phyloP scores from a whole-genome alignment of 1,140 invertebrate species.

The Procambarus virginalis region DNA sequence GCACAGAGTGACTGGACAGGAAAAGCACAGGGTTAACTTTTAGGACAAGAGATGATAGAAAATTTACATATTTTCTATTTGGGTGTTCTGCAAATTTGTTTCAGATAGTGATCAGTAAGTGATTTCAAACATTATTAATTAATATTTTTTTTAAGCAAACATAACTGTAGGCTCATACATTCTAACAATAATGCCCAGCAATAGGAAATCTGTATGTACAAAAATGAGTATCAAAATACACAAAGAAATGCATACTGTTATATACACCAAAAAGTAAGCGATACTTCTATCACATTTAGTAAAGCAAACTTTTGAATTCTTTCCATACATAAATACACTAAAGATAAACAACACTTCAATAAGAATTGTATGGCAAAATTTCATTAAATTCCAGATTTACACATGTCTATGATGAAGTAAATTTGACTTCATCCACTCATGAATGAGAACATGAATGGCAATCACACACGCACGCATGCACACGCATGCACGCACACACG shows the following conservation, averaged over 20 bases:
- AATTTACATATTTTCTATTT: neutral
- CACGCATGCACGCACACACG: too few species aligned
- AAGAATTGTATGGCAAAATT: neutral
- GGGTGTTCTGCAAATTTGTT: neutral
- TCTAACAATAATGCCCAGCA: slow-evolving; percentile 26
- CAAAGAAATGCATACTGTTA: neutral
- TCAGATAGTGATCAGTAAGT: neutral
- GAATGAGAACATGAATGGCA: too few species aligned
- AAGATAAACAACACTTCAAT: neutral
- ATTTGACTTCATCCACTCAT: neutral
- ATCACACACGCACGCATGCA: too few species aligned
- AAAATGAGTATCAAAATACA: slow-evolving; percentile 8
- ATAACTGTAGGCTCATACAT: neutral
- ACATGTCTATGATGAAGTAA: too few species aligned
- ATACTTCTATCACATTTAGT: neutral
- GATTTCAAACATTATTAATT: neutral
- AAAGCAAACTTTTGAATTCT: neutral
- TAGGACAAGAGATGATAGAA: neutral
- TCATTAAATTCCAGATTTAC: too few species aligned
- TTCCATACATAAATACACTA: neutral
- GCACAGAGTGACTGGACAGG: slow-evolving; percentile 36
- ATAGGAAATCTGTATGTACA: neutral
- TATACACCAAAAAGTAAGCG: neutral
- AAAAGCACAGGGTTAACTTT: slow-evolving; percentile 2
- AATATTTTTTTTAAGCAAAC: neutral